phyloP scores from a whole-genome alignment of 2,888 invertebrate genomes.

The Meganola albula region DNA sequence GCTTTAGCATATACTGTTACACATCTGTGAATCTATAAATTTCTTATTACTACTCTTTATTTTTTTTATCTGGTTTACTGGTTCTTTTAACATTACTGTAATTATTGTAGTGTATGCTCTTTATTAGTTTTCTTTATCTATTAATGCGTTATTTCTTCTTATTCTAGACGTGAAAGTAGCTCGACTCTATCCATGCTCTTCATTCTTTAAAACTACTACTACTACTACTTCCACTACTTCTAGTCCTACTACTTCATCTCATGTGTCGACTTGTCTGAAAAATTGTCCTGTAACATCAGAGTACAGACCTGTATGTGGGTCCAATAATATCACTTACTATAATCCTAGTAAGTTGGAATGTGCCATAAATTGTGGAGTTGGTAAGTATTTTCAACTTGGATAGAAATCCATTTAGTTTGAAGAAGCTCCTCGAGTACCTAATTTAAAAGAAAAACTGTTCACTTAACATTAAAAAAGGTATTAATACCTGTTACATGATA shows the following conservation, averaged over 20 bases:
- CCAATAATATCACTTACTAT: conserved; percentile 47
- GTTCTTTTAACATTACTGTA: too few relatives aligned
- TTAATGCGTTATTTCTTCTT: not conserved
- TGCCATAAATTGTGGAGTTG: conserved; percentile 52
- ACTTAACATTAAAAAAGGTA: too few relatives aligned
- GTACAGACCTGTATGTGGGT: conserved; percentile 67
- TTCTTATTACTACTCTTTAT: too few relatives aligned
- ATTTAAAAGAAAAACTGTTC: too few relatives aligned
- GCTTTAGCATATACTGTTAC: too few relatives aligned
- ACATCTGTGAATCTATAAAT: too few relatives aligned
- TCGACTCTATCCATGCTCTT: conserved; percentile 9
- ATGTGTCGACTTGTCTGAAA: conserved; percentile 26
- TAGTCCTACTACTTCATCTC: conserved; percentile 5
- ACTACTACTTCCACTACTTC: not conserved
- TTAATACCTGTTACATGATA: too few relatives aligned
- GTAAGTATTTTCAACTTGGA: conserved; percentile 54
- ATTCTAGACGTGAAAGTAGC: conserved; percentile 11
- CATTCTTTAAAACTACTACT: not conserved
- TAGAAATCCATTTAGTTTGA: too few relatives aligned
- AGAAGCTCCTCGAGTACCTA: too few relatives aligned
- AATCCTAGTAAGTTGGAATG: conserved; percentile 52
- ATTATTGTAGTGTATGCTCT: not conserved
- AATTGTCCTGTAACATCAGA: conserved; percentile 49
- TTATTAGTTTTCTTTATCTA: not conserved
- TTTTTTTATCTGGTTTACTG: too few relatives aligned